Evolutionary conservation across 2,113 vertebrate species (phyloP).

Genomic region (Oryzias javanicus): DNA sequence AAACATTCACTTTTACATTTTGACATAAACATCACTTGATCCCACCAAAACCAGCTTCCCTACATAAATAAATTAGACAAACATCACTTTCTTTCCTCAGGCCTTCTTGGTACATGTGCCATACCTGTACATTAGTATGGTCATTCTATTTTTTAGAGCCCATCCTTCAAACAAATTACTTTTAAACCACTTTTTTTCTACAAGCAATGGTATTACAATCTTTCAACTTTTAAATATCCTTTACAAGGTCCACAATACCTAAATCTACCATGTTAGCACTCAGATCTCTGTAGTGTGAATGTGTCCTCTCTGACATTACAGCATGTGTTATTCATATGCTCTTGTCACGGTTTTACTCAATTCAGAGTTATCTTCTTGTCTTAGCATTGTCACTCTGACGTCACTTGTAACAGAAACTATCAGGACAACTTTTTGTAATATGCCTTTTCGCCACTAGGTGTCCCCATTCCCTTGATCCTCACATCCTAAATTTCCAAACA

Average conservation of each 20-base stretch:
- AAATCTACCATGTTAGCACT: constrained; percentile 1
- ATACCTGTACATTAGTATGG: constrained; percentile 41
- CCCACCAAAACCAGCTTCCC: constrained; percentile 34
- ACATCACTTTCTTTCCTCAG: constrained; percentile 28
- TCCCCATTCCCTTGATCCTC: constrained; percentile 22
- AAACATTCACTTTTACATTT: constrained; percentile 23
- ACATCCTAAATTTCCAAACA: no score
- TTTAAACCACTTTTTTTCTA: neutral
- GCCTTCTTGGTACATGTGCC: constrained; percentile 35
- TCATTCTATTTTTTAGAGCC: constrained; percentile 21
- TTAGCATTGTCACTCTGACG: neutral
- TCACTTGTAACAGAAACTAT: no score
- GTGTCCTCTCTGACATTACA: constrained; percentile 33
- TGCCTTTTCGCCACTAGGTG: constrained; percentile 56
- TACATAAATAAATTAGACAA: constrained; percentile 77
- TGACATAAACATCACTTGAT: constrained; percentile 36
- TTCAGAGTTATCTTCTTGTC: constrained; percentile 25
- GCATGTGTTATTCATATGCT: constrained; percentile 49
- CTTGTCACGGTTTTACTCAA: constrained; percentile 30
- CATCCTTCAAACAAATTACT: neutral
- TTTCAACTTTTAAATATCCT: constrained; percentile 34
- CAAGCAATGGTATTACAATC: neutral
- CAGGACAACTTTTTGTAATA: neutral
- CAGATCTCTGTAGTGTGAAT: constrained; percentile 10
- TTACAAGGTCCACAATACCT: constrained; percentile 35